These are phyloP conservation scores for Troglohyphantes excavatus DNA, from an alignment of 2,888 invertebrate species.

Conservation along the genomic window DNA sequence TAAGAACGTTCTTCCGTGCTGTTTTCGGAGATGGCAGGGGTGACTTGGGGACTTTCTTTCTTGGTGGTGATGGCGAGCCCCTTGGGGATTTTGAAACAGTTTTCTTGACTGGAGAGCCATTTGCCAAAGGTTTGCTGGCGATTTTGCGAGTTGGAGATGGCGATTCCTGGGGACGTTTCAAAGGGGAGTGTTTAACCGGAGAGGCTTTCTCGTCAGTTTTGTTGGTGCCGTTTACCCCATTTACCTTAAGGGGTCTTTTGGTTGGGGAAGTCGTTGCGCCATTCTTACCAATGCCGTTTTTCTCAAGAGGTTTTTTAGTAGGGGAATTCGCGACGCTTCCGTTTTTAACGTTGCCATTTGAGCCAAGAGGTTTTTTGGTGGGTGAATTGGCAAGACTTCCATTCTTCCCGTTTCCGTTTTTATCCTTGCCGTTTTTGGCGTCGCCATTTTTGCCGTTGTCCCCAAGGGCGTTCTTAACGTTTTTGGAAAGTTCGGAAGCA, in stretches of 20 bases:
- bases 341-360: conserved; percentile 31
- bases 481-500: conserved; percentile 1
- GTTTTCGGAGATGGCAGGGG: conserved; percentile 64
- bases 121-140: not conserved
- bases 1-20: conserved; percentile 37
- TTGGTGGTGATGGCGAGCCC: conserved; percentile 65
- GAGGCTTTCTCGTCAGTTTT: conserved; percentile 53
- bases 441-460: conserved; percentile 13
- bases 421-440: conserved; percentile 18
- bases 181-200: conserved; percentile 29
- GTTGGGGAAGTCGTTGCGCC: conserved; percentile 25
- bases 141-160: conserved; percentile 44
- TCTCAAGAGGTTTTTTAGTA: conserved; percentile 12
- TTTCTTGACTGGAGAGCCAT: conserved; percentile 11
- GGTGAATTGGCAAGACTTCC: conserved; percentile 27
- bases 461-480: not conserved
- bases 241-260: conserved; percentile 11
- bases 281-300: conserved; percentile 23
- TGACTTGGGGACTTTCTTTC: conserved; percentile 47
- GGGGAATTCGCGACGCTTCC: not conserved
- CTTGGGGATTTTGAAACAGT: conserved; percentile 2
- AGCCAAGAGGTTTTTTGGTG: conserved; percentile 38
- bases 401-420: conserved; percentile 42
- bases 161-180: conserved; percentile 61
- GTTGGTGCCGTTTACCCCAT: conserved; percentile 25